Evolutionary conservation across 2,113 vertebrate genomes (phyloP), one percentile per base, ranked within the genome.

Genomic region (Taxidea taxus): DNA sequence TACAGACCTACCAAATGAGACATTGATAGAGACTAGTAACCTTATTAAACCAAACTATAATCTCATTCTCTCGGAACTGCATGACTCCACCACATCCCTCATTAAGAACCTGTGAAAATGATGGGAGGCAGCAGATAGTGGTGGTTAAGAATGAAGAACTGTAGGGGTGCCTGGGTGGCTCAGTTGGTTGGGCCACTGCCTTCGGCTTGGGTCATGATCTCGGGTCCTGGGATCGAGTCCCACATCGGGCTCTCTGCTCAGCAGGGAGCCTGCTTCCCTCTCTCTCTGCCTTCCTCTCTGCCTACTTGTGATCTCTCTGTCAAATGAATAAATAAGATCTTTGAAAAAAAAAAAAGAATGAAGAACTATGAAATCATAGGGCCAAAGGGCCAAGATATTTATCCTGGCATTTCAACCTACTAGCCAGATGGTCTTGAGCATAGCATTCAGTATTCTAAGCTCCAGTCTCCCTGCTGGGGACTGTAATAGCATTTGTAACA

Each of bases 11-110:
- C 14, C 42, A 29, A 18, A 31, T 60, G 21, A 77, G 34, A 58
- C 66, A 29, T 66, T 29, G 21, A 21, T 4, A 29, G n/a, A 91
- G 8, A 23, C 49, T 68, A 21, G 51, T 14, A 23, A 37, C 10
- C n/a, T 86, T 31, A 34, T 72, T 72, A 72, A 62, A 72, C 27
- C 86, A 37, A 72, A 3, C 6, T 23, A 31, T 21, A 0, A 4
- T 90, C 44, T 13, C 21, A 51, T 27, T 39, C 23, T 58, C 84
- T 86, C 5, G 6, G 23, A 77, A 62, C 34, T 54, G 4, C 31
- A 23, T 29, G n/a, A 14, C 25, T 14, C 6, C 0, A 39, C 16
- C 29, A 34, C 16, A 25, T 23, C 7, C 1, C 77, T 25, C 1
- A 12, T 39, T 21, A 12, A 11, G 13, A 64, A 29, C 15, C 11